Percentiles rank a stretch among this genome's conserved stretches.
These are phyloP conservation scores for Zhuqinia jingwanae DNA, from an alignment of 2,888 invertebrate genomes.

Conservation along the genomic window DNA sequence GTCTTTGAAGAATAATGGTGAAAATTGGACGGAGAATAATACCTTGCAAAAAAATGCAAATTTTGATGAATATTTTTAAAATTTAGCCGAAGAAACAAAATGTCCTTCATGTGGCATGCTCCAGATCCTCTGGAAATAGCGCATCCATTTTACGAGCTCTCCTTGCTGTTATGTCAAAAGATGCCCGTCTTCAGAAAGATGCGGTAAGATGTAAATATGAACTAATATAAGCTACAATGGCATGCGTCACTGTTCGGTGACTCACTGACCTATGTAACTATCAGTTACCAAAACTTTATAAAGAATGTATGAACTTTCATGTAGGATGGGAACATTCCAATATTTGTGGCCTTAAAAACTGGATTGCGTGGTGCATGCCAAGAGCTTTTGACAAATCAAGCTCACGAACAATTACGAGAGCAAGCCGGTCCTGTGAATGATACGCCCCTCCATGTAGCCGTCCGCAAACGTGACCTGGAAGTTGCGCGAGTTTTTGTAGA, in stretches of 20 bases:
- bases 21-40: no score
- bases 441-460: constrained; percentile 96
- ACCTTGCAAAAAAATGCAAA: not conserved
- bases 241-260: not conserved
- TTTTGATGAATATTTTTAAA: not conserved
- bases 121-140: constrained; percentile 95
- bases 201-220: constrained; percentile 78
- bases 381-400: constrained; percentile 93
- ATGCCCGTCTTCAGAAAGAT: constrained; percentile 92
- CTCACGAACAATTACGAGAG: constrained; percentile 89
- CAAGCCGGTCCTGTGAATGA: constrained; percentile 86
- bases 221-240: not conserved
- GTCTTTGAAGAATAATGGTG: no score
- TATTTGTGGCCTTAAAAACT: constrained; percentile 95
- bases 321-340: constrained; percentile 86
- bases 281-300: not conserved
- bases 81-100: constrained; percentile 95
- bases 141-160: constrained; percentile 94
- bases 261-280: not conserved
- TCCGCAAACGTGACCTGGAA: constrained; percentile 94
- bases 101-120: constrained; percentile 96
- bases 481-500: constrained; percentile 96
- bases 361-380: constrained; percentile 98
- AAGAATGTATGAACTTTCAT: not conserved
- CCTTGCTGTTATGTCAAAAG: constrained; percentile 93